Evolutionary conservation across 2,888 invertebrate species (phyloP).

Genomic region (Habroteleia sp.): DNA sequence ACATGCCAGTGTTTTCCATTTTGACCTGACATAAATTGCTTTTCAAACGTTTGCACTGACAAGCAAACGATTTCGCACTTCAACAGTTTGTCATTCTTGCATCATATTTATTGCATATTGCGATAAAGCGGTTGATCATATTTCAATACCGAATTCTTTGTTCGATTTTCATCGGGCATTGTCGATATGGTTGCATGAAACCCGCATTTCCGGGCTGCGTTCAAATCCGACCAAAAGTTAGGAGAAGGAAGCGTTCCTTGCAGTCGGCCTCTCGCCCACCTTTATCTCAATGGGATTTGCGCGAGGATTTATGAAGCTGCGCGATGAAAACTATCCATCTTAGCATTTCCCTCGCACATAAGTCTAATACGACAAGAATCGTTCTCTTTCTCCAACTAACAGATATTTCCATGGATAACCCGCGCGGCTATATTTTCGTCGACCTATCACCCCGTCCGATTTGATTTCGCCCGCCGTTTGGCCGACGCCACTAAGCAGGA

Average conservation of each 20-base stretch:
- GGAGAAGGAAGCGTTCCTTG: slow-evolving; percentile 8
- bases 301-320: slow-evolving; percentile 72
- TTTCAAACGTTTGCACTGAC: slow-evolving; percentile 7
- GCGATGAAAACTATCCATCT: slow-evolving; percentile 76
- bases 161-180: slow-evolving; percentile 43
- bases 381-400: slow-evolving; percentile 27
- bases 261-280: slow-evolving; percentile 29
- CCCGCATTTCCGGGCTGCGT: slow-evolving; percentile 48
- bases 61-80: slow-evolving; percentile 17
- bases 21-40: no score
- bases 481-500: slow-evolving; percentile 36
- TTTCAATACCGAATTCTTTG: slow-evolving; percentile 44
- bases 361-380: slow-evolving; percentile 61
- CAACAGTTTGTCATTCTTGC: slow-evolving; percentile 26
- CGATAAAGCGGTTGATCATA: slow-evolving; percentile 37
- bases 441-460: slow-evolving; percentile 52
- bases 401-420: slow-evolving; percentile 48
- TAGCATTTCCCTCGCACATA: slow-evolving; percentile 58
- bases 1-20: no score
- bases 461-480: slow-evolving; percentile 53
- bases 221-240: slow-evolving; percentile 31
- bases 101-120: slow-evolving; percentile 29
- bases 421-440: slow-evolving; percentile 43
- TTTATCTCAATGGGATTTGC: slow-evolving; percentile 67
- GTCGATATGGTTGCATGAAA: slow-evolving; percentile 26